phyloP scores from a whole-genome alignment of 2,797 vertebrate species.

The Parotocinclus haroldoi region DNA sequence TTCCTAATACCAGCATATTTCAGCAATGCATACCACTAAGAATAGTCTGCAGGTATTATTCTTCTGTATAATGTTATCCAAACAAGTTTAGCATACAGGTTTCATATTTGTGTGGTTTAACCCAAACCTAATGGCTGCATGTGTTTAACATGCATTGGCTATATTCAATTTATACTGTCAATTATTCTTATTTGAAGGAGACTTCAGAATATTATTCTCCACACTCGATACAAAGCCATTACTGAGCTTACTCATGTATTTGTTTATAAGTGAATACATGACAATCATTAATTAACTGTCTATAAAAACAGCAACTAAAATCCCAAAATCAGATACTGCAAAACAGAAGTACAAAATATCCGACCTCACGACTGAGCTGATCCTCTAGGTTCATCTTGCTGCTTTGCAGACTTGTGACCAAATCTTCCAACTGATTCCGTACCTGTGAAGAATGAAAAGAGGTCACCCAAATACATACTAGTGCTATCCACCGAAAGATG shows the following conservation, averaged over 20 bases:
- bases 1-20: neutral
- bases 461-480: neutral
- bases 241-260: no score
- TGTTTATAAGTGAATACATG: no score
- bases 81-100: no score
- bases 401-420: slow-evolving; percentile 78
- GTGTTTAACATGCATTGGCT: no score
- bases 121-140: no score
- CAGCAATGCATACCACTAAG: neutral
- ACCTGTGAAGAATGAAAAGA: slow-evolving; percentile 64
- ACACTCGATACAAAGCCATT: no score
- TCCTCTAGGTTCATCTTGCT: slow-evolving; percentile 81
- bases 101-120: no score
- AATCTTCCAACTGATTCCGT: slow-evolving; percentile 77
- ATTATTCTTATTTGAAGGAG: no score
- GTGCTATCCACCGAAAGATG: neutral
- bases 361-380: slow-evolving; percentile 80
- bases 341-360: slow-evolving; percentile 17
- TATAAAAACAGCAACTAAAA: neutral
- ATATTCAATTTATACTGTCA: no score
- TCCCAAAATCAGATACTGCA: neutral
- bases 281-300: no score
- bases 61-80: no score
- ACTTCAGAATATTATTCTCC: no score
- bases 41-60: neutral